Evolutionary conservation across 2,113 vertebrate genomes (phyloP), one percentile per base, ranked within the genome.

Genomic region (Oriolus oriolus): DNA sequence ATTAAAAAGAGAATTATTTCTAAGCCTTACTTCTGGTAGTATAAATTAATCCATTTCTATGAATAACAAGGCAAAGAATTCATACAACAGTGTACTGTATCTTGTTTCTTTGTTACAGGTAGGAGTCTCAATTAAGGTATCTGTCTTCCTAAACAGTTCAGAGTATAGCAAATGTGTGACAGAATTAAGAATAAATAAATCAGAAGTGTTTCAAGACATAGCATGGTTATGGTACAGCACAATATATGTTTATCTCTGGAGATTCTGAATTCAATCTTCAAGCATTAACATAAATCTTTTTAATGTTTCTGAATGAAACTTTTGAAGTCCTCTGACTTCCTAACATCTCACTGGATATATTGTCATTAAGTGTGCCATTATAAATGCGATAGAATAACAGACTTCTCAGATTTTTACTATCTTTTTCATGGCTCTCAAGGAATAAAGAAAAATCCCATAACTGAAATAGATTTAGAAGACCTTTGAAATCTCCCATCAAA

Each of bases 171-270:
- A 70, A 35, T 3, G 3, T 56, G 42, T 50, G 45, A 87, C 37
- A 93, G 41, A 91, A 87, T 10, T 63, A 82, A 89, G 39, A 89
- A 68, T 45, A 94, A 90, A 94, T 75, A 90, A 90, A 82, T 19
- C 13, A 21, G 8, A 85, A 81, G 16, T 68, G 54, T 80, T 96
- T 94, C 44, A 95, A 63, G 70, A 82, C 23, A 53, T 75, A 60
- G 18, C n/a, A 64, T 27, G 28, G 30, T 42, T 74, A 60, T 82
- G 45, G 64, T 71, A 27, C 15, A 87, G 19, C 33, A 91, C 20
- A 60, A 18, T 70, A 7, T 23, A 60, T 64, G 26, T 57, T 92
- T 87, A 74, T 54, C 31, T 74, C 33, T 57, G 59, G 39, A 91
- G 71, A 89, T 87, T 90, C 50, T 77, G 41, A 94, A 90, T 61